Evolutionary conservation across 2,888 invertebrate genomes (phyloP), one percentile per base, ranked within the genome.

Genomic region (Archips crataeganus): DNA sequence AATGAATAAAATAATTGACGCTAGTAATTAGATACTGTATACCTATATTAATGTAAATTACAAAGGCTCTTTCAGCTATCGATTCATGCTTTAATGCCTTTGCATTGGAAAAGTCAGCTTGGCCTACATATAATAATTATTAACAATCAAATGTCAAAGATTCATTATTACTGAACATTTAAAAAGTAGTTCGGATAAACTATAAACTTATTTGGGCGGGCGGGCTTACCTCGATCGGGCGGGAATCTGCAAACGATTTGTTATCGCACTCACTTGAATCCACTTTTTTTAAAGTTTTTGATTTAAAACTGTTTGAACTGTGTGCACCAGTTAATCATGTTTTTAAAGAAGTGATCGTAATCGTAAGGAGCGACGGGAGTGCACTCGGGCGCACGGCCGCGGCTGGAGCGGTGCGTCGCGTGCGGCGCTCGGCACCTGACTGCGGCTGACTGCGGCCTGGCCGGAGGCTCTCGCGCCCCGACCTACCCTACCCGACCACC

Each of bases 401-500:
- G 80, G 63, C 51, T 42, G 42, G 63, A 39, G 62, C 23, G 54
- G 85, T 92, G 91, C 87, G 90, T 85, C 88, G 89, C 90, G 91
- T 79, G 84, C 89, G 93, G 90, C 93, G 94, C 88, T 86, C 84
- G 89, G 87, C 94, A 93, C 94, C 92, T 92, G 93, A 93, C 94
- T 94, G 93, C 90, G 9, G 49, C 92, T 92, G 93, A 93, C 94
- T 94, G 93, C 90, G 9, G 49, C n/a, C 49, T 5, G 49, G n/a
- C 89, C 85, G 79, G 82, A 90, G 90, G 89, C 90, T 90, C 88
- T 88, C 90, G 90, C 92, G 91, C 90, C 91, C 90, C 92, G 93
- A 94, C 93, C 93, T 94, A 93, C 92, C 93, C 93, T 94, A 93
- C 92, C 92, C 93, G 85, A 94, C 90, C 85, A 83, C 87, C 86